These are phyloP conservation scores for Brenthis ino DNA, from an alignment of 2,888 invertebrate genomes.

Conservation along the genomic window DNA sequence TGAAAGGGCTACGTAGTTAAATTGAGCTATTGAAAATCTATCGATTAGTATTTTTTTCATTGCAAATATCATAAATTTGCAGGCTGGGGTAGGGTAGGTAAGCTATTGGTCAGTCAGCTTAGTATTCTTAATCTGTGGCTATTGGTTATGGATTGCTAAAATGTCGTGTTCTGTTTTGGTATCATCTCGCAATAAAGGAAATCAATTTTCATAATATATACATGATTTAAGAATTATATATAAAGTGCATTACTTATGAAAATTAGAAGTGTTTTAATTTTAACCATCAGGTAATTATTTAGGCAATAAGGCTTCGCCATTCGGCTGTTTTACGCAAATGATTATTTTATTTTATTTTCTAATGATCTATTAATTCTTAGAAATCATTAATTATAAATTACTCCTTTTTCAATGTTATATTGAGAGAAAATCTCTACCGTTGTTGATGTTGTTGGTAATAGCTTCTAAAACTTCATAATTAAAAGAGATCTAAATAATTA, in stretches of 20 bases:
- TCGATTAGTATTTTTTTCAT: no score
- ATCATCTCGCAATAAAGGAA: constrained; percentile 66
- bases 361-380: constrained; percentile 46
- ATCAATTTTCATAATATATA: constrained; percentile 64
- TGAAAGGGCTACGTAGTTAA: no score
- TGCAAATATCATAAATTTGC: no score
- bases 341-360: constrained; percentile 53
- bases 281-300: constrained; percentile 46
- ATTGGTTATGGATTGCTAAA: constrained; percentile 62
- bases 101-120: no score
- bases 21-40: no score
- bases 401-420: constrained; percentile 23
- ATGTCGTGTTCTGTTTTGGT: constrained; percentile 81
- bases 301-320: constrained; percentile 36
- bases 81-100: no score
- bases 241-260: constrained; percentile 49
- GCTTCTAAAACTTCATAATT: constrained; percentile 16
- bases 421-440: constrained; percentile 11
- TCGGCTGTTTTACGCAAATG: constrained; percentile 38
- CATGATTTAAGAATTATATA: constrained; percentile 52
- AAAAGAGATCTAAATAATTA: constrained; percentile 36
- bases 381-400: constrained; percentile 40
- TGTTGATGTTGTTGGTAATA: constrained; percentile 10
- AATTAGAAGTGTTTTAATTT: constrained; percentile 45
- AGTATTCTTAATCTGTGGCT: constrained; percentile 35